phyloP scores from a whole-genome alignment of 2,888 invertebrate genomes.

The Pseudococcus viburni region DNA sequence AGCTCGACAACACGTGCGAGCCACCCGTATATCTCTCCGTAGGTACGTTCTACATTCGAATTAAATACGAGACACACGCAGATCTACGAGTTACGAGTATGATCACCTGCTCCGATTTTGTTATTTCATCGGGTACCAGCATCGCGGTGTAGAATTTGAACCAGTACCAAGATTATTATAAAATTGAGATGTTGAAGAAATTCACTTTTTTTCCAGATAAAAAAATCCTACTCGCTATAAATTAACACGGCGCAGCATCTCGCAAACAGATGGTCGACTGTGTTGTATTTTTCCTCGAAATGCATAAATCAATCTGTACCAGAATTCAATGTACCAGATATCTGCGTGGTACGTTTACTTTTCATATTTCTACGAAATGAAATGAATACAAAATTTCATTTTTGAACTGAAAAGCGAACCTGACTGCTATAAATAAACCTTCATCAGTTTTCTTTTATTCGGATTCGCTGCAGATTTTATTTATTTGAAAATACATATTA shows the following conservation, averaged over 20 bases:
- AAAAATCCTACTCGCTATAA: background rate
- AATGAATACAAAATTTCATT: no score
- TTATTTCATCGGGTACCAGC: constrained; percentile 17
- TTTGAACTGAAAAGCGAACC: no score
- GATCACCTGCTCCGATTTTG: constrained; percentile 26
- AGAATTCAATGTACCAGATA: no score
- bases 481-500: no score
- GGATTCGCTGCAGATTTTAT: no score
- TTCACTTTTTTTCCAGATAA: background rate
- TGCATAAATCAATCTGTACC: no score
- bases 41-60: background rate
- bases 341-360: no score
- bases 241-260: background rate
- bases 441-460: no score
- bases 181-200: background rate
- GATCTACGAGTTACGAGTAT: background rate
- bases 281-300: no score
- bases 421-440: no score
- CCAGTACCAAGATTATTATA: background rate
- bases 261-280: background rate
- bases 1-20: constrained; percentile 48
- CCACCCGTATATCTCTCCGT: constrained; percentile 1
- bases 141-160: background rate
- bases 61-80: background rate
- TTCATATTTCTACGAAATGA: no score